Conservation (phyloP, 37 sponge, comb jelly and placozoan genomes). For the Dysidea cf. avara region DNA sequence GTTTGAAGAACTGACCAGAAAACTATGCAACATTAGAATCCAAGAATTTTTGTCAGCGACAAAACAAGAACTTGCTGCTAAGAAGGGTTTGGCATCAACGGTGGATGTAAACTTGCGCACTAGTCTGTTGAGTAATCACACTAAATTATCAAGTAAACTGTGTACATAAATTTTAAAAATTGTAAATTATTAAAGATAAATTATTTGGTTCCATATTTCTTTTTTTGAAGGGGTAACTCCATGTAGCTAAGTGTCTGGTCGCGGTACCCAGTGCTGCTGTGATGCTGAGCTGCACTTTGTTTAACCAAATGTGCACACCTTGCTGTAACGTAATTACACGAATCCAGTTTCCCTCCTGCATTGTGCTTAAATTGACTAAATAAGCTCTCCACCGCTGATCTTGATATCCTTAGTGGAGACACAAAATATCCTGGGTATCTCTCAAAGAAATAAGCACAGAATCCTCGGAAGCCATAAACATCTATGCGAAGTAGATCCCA, state of each 20-base stretch:
- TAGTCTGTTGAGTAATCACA: too few relatives aligned
- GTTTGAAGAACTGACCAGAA: conserved; percentile 12
- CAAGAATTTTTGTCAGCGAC: too few relatives aligned
- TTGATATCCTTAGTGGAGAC: background rate
- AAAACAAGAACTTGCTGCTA: conserved; percentile 27
- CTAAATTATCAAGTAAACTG: too few relatives aligned
- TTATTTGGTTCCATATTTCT: too few relatives aligned
- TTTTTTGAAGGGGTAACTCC: conserved; percentile 10
- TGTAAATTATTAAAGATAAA: too few relatives aligned
- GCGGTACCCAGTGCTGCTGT: too few relatives aligned
- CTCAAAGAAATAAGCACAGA: conserved; percentile 1
- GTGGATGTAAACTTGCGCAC: too few relatives aligned
- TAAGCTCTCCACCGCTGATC: conserved; percentile 21
- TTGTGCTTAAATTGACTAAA: conserved; percentile 11
- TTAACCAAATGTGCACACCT: background rate
- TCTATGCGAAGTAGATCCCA: conserved; percentile 17
- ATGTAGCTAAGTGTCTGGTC: too few relatives aligned
- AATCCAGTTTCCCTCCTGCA: too few relatives aligned
- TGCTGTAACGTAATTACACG: conserved; percentile 10
- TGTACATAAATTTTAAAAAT: too few relatives aligned
- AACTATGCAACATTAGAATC: conserved; percentile 12
- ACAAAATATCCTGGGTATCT: conserved; percentile 22
- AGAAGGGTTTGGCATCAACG: too few relatives aligned
- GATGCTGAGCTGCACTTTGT: background rate
- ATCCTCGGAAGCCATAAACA: background rate